Conservation (phyloP, 2,888 invertebrate species). For the Drosophila borborema region DNA sequence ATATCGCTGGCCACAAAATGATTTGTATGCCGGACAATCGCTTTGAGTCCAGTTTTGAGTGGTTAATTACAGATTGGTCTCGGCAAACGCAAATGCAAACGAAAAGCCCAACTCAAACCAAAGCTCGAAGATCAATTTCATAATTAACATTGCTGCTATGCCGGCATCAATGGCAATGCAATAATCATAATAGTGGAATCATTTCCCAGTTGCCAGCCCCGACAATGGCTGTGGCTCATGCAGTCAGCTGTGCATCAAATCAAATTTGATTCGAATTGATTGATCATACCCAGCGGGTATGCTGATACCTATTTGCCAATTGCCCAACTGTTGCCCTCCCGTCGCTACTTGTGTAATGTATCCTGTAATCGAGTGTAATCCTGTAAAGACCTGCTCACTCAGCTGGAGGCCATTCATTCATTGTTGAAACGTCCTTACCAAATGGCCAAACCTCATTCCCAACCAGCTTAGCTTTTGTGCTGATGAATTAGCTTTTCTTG, state of each 20-base stretch:
- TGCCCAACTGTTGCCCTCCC: constrained; percentile 41
- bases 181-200: constrained; percentile 50
- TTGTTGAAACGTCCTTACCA: constrained; percentile 48
- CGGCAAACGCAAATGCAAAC: not conserved
- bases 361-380: constrained; percentile 82
- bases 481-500: constrained; percentile 35
- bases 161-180: constrained; percentile 45
- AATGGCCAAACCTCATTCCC: constrained; percentile 20
- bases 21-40: constrained; percentile 61
- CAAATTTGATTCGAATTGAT: constrained; percentile 83
- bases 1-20: constrained; percentile 49
- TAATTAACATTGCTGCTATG: constrained; percentile 67
- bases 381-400: constrained; percentile 80
- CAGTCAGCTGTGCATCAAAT: constrained; percentile 59
- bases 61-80: constrained; percentile 40
- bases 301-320: constrained; percentile 21
- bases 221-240: constrained; percentile 31
- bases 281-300: constrained; percentile 85
- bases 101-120: not conserved
- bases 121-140: constrained; percentile 58
- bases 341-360: constrained; percentile 72
- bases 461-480: constrained; percentile 17
- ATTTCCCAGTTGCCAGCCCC: constrained; percentile 34
- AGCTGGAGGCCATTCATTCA: constrained; percentile 75
- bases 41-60: constrained; percentile 37